These are phyloP conservation scores for Ciconia nigra DNA, from an alignment of 2,797 vertebrate genomes.

Conservation along the genomic window DNA sequence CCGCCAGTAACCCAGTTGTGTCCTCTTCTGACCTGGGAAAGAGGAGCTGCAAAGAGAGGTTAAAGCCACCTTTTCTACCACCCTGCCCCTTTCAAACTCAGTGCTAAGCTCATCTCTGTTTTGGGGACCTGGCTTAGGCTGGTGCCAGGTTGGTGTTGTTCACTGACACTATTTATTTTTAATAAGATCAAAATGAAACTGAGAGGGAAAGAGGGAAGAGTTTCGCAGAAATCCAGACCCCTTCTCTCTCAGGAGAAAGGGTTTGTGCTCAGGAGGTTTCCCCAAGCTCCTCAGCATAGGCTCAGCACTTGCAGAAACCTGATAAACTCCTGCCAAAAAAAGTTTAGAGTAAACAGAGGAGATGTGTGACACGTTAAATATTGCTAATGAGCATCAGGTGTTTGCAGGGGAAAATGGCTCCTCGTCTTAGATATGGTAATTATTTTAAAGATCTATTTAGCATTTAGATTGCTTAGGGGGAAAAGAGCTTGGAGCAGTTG, in stretches of 20 bases:
- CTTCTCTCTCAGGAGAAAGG: not conserved
- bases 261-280: not conserved
- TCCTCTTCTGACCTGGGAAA: not conserved
- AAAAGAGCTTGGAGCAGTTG: conserved; percentile 25
- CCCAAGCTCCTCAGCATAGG: not conserved
- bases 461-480: conserved; percentile 69
- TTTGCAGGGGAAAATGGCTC: conserved; percentile 14
- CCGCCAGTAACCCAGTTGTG: not conserved
- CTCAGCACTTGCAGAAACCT: not conserved
- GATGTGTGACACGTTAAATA: conserved; percentile 23
- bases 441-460: conserved; percentile 68
- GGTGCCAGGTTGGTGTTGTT: not conserved
- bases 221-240: not conserved
- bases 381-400: conserved; percentile 64
- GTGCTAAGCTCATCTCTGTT: not conserved
- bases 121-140: not conserved
- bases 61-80: not conserved
- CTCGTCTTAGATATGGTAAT: conserved; percentile 48
- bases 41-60: not conserved
- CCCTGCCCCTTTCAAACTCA: not conserved
- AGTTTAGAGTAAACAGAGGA: not conserved
- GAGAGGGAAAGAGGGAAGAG: not conserved
- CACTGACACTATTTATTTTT: not conserved
- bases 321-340: not conserved
- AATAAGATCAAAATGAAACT: not conserved